A percentile compares a stretch with the other conserved stretches of the same genome.
Evolutionary conservation across 2,888 invertebrate genomes (phyloP).

Genomic region (Archaeoteleia sp.): DNA sequence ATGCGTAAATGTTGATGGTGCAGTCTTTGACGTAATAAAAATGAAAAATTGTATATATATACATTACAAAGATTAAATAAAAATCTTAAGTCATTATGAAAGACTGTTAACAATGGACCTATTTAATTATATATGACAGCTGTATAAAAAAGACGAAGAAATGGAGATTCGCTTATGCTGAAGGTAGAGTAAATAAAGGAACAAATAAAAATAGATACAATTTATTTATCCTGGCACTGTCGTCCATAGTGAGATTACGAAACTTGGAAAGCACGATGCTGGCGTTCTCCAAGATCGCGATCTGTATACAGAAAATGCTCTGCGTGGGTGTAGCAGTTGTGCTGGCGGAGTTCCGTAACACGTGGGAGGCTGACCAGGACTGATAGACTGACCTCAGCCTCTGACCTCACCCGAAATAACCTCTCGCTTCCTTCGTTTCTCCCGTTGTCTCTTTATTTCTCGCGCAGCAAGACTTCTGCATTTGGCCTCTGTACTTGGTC

Average conservation of each 20-base stretch:
- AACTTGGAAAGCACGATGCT: slow-evolving; percentile 51
- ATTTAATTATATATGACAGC: neutral
- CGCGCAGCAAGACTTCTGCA: too few relatives aligned
- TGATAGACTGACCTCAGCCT: slow-evolving; percentile 74
- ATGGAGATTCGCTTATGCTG: slow-evolving; percentile 29
- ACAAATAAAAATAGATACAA: slow-evolving; percentile 37
- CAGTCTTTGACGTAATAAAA: too few relatives aligned
- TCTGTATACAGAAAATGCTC: slow-evolving; percentile 48
- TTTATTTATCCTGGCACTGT: slow-evolving; percentile 43
- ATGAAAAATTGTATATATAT: too few relatives aligned
- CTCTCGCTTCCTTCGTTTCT: slow-evolving; percentile 48
- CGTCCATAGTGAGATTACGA: slow-evolving; percentile 46
- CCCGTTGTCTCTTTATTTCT: slow-evolving; percentile 37
- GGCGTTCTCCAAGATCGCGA: slow-evolving; percentile 52
- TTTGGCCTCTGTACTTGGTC: too few relatives aligned
- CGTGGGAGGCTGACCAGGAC: slow-evolving; percentile 74
- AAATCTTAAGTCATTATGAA: too few relatives aligned
- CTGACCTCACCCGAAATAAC: slow-evolving; percentile 75
- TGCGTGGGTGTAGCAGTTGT: slow-evolving; percentile 54
- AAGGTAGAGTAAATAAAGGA: slow-evolving; percentile 27
- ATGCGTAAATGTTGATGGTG: too few relatives aligned
- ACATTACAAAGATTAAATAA: too few relatives aligned
- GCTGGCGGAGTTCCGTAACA: slow-evolving; percentile 71
- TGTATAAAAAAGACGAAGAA: slow-evolving; percentile 12
- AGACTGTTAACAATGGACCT: neutral